phyloP scores from a whole-genome alignment of 2,888 invertebrate genomes.

The Aplocera efformata region DNA sequence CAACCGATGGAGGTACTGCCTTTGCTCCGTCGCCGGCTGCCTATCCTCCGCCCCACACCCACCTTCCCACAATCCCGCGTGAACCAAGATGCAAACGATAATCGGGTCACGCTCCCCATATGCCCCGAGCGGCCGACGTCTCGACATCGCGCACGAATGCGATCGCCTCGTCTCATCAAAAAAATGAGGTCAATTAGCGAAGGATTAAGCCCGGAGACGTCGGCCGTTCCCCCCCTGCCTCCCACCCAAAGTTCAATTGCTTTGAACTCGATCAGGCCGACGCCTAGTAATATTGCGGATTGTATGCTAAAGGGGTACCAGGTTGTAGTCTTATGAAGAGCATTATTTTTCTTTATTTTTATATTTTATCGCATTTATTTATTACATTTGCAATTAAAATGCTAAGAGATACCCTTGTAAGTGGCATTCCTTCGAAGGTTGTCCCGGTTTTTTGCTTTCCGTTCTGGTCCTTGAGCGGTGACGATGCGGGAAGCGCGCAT shows the following conservation, averaged over 20 bases:
- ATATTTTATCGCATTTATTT: slow-evolving; percentile 75
- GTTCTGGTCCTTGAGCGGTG: slow-evolving; percentile 62
- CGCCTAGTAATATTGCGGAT: slow-evolving; percentile 68
- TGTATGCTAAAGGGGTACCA: slow-evolving; percentile 76
- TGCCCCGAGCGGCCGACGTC: slow-evolving; percentile 55
- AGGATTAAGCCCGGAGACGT: slow-evolving; percentile 69
- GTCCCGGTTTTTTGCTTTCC: slow-evolving; percentile 82
- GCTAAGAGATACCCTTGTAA: slow-evolving; percentile 68
- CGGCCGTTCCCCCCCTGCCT: slow-evolving; percentile 50
- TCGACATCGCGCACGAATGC: slow-evolving; percentile 41
- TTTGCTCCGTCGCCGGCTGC: slow-evolving; percentile 63
- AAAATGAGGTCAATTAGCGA: slow-evolving; percentile 73
- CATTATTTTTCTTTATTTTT: slow-evolving; percentile 62
- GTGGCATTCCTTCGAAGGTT: slow-evolving; percentile 80
- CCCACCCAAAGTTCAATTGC: slow-evolving; percentile 61
- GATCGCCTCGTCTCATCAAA: slow-evolving; percentile 55
- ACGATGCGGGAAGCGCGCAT: slow-evolving; percentile 70
- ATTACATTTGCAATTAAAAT: slow-evolving; percentile 61
- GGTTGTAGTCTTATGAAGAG: slow-evolving; percentile 75
- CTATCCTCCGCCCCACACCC: slow-evolving; percentile 24
- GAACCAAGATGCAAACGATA: slow-evolving; percentile 18
- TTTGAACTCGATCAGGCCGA: slow-evolving; percentile 64
- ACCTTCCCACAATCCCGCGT: slow-evolving; percentile 17
- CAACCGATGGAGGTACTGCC: slow-evolving; percentile 96
- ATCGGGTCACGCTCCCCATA: slow-evolving; percentile 44